Conservation (phyloP, 2,797 vertebrate genomes). For the Pangasius larnaudii region DNA sequence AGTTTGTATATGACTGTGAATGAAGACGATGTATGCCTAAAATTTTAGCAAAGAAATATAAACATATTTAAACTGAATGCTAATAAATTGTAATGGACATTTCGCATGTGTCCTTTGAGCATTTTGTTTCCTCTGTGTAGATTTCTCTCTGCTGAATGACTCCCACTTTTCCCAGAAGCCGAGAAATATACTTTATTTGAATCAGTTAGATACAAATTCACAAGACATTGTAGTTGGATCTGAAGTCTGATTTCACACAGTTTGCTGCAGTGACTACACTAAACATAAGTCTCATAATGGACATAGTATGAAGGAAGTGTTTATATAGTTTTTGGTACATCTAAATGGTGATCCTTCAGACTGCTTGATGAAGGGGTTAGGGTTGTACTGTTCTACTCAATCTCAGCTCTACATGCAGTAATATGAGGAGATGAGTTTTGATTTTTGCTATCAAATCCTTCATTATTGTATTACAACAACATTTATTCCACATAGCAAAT, state of each 20-base stretch:
- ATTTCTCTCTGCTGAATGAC: background rate
- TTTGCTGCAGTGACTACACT: no score
- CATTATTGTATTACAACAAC: background rate
- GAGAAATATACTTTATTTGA: background rate
- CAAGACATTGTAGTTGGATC: background rate
- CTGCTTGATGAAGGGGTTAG: background rate
- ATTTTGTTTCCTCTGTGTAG: slow-evolving; percentile 32
- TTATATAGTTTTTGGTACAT: background rate
- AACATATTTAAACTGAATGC: slow-evolving; percentile 79
- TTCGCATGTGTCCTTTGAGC: slow-evolving; percentile 55
- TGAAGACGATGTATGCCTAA: slow-evolving; percentile 63
- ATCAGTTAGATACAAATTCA: background rate
- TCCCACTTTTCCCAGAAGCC: background rate
- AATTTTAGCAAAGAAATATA: slow-evolving; percentile 74
- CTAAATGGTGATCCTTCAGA: background rate
- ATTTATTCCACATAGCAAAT: slow-evolving; percentile 37
- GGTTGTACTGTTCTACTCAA: background rate
- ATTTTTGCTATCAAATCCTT: background rate
- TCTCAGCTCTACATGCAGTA: background rate
- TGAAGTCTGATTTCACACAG: background rate
- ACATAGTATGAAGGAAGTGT: background rate
- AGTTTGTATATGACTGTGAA: slow-evolving; percentile 76
- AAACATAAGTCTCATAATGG: background rate
- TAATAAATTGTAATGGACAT: slow-evolving; percentile 73
- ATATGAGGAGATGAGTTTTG: background rate